Conservation (phyloP, 1,140 invertebrate genomes). For the Trypoxylus dichotomus region DNA sequence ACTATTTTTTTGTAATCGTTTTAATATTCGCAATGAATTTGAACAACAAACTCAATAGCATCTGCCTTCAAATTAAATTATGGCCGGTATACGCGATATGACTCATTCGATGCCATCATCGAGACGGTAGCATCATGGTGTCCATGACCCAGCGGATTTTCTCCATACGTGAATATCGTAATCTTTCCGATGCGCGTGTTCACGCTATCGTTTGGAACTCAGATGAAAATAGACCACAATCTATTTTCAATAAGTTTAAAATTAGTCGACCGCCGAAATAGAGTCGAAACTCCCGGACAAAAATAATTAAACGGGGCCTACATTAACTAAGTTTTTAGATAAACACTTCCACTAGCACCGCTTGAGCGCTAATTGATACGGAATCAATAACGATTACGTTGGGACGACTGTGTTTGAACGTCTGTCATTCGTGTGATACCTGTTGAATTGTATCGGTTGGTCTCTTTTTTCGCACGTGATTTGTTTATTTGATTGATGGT, state of each 20-base stretch:
- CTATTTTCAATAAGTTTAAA: constrained; percentile 22
- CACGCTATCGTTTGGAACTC: not conserved
- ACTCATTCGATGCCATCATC: constrained; percentile 6
- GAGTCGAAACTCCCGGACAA: constrained; percentile 9
- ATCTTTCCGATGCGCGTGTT: not conserved
- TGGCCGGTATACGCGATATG: not conserved
- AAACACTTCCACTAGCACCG: not conserved
- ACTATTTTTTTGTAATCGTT: no score
- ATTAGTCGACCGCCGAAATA: not conserved
- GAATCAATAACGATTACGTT: not conserved
- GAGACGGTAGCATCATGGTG: not conserved
- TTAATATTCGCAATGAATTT: no score
- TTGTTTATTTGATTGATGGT: not conserved
- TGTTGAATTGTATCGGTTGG: not conserved
- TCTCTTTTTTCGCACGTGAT: not conserved
- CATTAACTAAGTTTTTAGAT: constrained; percentile 5
- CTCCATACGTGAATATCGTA: not conserved
- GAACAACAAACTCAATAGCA: no score
- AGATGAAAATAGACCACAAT: constrained; percentile 4
- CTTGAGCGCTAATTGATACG: not conserved
- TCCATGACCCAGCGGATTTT: constrained; percentile 18
- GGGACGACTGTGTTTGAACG: not conserved
- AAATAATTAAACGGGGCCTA: constrained; percentile 7
- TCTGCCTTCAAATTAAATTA: not conserved
- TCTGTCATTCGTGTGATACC: not conserved